Conservation (phyloP, 2,113 vertebrate species). For the Bolborhynchus lineola region DNA sequence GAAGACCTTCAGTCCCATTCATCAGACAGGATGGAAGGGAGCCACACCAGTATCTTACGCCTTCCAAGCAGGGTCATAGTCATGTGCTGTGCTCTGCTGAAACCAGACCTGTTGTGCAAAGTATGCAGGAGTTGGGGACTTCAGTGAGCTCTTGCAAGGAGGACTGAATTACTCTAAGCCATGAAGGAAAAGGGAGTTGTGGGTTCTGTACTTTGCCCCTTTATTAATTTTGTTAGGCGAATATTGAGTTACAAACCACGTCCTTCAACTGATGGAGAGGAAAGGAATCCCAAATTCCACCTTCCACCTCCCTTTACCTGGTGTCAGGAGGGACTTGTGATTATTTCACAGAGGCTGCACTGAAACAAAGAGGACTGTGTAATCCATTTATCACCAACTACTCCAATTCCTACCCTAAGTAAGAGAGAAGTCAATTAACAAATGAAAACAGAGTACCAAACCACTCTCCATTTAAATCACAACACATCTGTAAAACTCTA, state of each 20-base stretch:
- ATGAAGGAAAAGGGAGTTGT: neutral
- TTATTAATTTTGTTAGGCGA: neutral
- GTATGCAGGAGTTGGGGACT: neutral
- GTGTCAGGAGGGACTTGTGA: neutral
- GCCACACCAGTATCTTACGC: neutral
- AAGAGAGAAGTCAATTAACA: constrained; percentile 52
- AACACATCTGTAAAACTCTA: neutral
- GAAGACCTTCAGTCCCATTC: neutral
- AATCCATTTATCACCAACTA: constrained; percentile 40
- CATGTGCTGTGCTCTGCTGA: neutral
- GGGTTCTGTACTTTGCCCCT: neutral
- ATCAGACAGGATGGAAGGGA: neutral
- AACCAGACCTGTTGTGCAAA: neutral
- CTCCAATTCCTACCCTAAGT: neutral
- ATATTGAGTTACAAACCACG: neutral
- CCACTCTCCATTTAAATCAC: neutral
- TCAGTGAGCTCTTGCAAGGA: neutral
- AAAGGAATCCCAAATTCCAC: neutral
- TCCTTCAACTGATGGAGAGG: neutral
- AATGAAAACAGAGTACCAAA: constrained; percentile 6
- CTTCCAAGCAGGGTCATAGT: neutral
- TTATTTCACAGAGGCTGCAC: neutral
- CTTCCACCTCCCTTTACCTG: neutral
- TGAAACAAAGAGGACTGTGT: neutral
- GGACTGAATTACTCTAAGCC: neutral